These are phyloP conservation scores for Axinella damicornis DNA, from an alignment of 37 sponge, comb jelly and placozoan species.

Conservation along the genomic window DNA sequence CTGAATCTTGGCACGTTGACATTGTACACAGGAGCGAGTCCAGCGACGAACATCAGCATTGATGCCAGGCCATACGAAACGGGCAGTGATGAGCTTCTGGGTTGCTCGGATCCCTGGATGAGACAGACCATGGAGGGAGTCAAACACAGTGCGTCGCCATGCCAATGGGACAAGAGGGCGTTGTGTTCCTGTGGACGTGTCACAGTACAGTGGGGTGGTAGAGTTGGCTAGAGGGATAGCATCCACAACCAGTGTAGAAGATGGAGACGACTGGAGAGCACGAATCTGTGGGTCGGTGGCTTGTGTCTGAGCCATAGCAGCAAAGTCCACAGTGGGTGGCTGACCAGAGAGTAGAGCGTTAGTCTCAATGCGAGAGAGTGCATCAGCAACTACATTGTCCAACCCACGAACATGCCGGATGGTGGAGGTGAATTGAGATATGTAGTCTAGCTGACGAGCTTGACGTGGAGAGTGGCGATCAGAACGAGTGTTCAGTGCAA, in stretches of 20 bases:
- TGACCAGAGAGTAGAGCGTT: slow-evolving; percentile 43
- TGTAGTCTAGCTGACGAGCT: slow-evolving; percentile 66
- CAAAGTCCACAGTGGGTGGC: slow-evolving; percentile 38
- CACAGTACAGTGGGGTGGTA: neutral
- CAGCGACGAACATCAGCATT: slow-evolving; percentile 68
- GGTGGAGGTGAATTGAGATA: slow-evolving; percentile 68
- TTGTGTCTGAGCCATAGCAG: slow-evolving; percentile 45
- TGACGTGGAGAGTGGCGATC: slow-evolving; percentile 66
- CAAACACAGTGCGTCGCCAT: slow-evolving; percentile 52
- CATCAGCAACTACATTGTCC: slow-evolving; percentile 71
- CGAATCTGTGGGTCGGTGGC: slow-evolving; percentile 39
- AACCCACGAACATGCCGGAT: slow-evolving; percentile 59
- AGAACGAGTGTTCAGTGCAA: slow-evolving; percentile 18
- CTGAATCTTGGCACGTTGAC: slow-evolving; percentile 58
- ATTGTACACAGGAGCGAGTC: slow-evolving; percentile 64
- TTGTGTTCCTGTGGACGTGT: slow-evolving; percentile 21
- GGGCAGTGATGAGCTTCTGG: slow-evolving; percentile 48
- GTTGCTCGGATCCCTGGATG: slow-evolving; percentile 72
- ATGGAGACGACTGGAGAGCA: slow-evolving; percentile 21
- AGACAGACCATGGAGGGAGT: slow-evolving; percentile 62
- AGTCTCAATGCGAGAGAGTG: slow-evolving; percentile 61
- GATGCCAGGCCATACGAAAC: slow-evolving; percentile 77
- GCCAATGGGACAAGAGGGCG: slow-evolving; percentile 59
- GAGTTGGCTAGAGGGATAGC: slow-evolving; percentile 23
- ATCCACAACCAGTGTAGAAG: slow-evolving; percentile 21